phyloP scores from a whole-genome alignment of 2,113 vertebrate species.

The Taxidea taxus region DNA sequence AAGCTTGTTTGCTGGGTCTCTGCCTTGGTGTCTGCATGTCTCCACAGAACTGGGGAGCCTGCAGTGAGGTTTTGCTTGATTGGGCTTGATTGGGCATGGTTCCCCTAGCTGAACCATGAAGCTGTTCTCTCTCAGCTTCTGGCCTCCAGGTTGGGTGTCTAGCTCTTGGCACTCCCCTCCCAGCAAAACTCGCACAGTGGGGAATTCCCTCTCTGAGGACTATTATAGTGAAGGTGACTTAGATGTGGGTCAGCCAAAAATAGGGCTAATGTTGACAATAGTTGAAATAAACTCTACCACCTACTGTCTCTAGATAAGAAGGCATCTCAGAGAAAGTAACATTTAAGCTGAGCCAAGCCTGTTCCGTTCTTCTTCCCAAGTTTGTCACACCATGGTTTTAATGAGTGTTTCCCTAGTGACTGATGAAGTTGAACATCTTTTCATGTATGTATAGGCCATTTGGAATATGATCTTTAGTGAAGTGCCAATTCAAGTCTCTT shows the following conservation, averaged over 20 bases:
- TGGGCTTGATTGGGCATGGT: too few relatives aligned
- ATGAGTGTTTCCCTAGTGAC: not conserved
- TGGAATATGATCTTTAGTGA: slow-evolving; percentile 1
- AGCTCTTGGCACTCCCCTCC: not conserved
- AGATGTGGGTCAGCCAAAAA: not conserved
- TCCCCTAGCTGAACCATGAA: not conserved
- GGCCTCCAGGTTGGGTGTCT: not conserved
- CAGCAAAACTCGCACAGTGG: not conserved
- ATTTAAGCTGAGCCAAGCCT: not conserved
- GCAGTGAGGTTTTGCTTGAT: not conserved
- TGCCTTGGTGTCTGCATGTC: not conserved
- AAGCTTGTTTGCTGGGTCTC: not conserved
- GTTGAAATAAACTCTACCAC: not conserved
- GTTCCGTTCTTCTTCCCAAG: not conserved
- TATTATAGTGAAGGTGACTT: not conserved
- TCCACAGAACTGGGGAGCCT: not conserved
- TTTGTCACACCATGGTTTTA: not conserved
- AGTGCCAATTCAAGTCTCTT: not conserved
- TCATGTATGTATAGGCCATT: not conserved
- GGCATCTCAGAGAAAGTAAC: not conserved
- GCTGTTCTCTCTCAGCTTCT: not conserved
- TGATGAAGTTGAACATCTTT: not conserved
- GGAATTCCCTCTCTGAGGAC: not conserved
- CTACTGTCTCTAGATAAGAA: not conserved
- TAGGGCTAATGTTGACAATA: not conserved